Evolutionary conservation across 2,888 invertebrate species (phyloP).

Genomic region (Vanessa cardui): DNA sequence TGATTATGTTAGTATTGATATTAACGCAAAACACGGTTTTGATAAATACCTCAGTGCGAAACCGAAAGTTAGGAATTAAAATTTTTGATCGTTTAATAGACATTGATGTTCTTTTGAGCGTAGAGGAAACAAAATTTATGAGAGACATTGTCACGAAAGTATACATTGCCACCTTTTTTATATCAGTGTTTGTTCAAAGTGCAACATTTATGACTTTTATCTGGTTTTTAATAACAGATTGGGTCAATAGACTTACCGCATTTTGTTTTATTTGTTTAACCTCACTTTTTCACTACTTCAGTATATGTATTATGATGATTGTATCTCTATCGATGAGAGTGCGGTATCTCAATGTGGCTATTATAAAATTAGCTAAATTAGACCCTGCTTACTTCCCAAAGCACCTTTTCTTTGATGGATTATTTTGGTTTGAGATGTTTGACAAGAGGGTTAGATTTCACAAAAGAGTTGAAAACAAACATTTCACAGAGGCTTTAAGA

Average conservation of each 20-base stretch:
- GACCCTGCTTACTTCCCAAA: constrained; percentile 55
- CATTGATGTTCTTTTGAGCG: constrained; percentile 59
- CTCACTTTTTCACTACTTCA: constrained; percentile 11
- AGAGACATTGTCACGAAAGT: constrained; percentile 48
- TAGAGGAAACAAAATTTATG: constrained; percentile 61
- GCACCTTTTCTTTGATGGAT: constrained; percentile 51
- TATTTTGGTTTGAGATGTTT: constrained; percentile 57
- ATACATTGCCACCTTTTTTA: constrained; percentile 22
- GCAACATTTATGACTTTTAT: neutral
- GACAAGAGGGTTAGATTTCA: constrained; percentile 56
- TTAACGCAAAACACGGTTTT: constrained; percentile 50
- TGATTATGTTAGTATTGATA: constrained; percentile 49
- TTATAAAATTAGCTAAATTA: constrained; percentile 57
- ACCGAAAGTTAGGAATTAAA: constrained; percentile 48
- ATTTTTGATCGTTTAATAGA: constrained; percentile 53
- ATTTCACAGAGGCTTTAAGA: constrained; percentile 51
- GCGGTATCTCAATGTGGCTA: constrained; percentile 61
- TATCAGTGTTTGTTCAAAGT: neutral
- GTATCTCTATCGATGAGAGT: constrained; percentile 44
- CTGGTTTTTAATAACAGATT: neutral
- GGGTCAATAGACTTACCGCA: neutral
- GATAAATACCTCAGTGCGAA: constrained; percentile 51
- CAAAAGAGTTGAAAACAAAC: constrained; percentile 43
- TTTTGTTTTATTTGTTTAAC: constrained; percentile 4
- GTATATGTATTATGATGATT: neutral